Evolutionary conservation across 2,113 vertebrate genomes (phyloP), one percentile per base, ranked within the genome.

Genomic region (Oreamnos americanus): DNA sequence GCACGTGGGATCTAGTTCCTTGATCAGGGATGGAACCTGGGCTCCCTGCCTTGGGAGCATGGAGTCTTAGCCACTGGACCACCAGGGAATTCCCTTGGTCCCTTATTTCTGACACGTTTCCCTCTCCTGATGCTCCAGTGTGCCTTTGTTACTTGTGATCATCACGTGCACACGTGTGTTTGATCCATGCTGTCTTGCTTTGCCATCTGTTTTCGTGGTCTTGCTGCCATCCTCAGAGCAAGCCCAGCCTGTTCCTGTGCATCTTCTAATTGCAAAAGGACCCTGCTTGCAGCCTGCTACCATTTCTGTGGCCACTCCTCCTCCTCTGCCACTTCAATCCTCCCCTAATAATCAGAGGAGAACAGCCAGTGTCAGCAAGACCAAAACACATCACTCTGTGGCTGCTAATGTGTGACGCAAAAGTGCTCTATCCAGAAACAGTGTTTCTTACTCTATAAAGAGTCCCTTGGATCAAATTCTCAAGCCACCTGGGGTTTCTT

Each of bases 201-300:
- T 74, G 57, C 21, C 19, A 45, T 67, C 60, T 79, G 43, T 84
- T 74, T 74, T 28, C 2, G 4, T 43, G 82, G 82, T 36, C 33
- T 36, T 55, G 36, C 57, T 88, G 53, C 2, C 4, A 7, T 39
- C 49, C 36, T 1, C 33, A 1, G n/a, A 30, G 45, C 49, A 57
- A 8, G 33, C 15, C 5, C 5, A 3, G 19, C 25, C 30, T 8
- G 1, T 10, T 15, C 2, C 0, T 17, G 23, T 5, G 0, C 28
- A 1, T 21, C 11, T 62, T 49, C 4, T 15, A 3, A 51, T 25
- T 45, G 78, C 6, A 3, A 49, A 4, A 64, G 76, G 64, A n/a
- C 64, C 25, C 5, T 0, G 16, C 36, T 15, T 11, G 39, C 2
- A 19, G 53, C 64, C 47, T 11, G 1, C 62, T 47, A 0, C 47